Evolutionary conservation across 2,888 invertebrate genomes (phyloP).

Genomic region (Luffia ferchaultella): DNA sequence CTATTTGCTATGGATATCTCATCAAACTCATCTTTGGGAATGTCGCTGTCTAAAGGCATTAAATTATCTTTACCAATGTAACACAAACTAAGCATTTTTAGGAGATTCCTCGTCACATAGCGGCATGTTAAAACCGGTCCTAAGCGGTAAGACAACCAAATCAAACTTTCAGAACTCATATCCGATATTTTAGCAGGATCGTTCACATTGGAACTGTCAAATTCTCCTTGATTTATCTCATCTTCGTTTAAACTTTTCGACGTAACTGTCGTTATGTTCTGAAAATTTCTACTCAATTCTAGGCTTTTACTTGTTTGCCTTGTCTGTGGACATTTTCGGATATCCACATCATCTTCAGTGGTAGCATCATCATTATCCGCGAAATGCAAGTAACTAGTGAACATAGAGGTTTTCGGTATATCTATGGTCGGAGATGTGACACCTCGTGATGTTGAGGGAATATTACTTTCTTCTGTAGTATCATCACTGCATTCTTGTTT

Average conservation of each 20-base stretch:
- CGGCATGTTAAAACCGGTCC: constrained; percentile 95
- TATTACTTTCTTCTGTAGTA: constrained; percentile 19
- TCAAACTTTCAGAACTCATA: constrained; percentile 86
- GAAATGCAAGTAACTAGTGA: constrained; percentile 57
- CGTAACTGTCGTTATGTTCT: constrained; percentile 17
- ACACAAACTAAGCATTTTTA: constrained; percentile 93
- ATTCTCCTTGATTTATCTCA: constrained; percentile 15
- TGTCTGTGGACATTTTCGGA: constrained; percentile 21
- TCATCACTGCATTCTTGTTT: not conserved
- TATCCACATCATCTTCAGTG: constrained; percentile 24
- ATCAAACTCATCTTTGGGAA: constrained; percentile 54
- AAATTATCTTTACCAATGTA: constrained; percentile 87
- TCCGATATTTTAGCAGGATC: constrained; percentile 75
- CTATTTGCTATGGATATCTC: constrained; percentile 72
- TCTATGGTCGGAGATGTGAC: constrained; percentile 74
- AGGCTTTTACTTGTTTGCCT: constrained; percentile 27
- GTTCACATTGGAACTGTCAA: not conserved
- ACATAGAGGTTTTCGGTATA: constrained; percentile 64
- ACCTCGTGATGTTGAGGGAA: constrained; percentile 22
- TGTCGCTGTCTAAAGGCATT: constrained; percentile 45
- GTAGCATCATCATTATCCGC: constrained; percentile 31
- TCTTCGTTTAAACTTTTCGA: constrained; percentile 27
- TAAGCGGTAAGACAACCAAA: constrained; percentile 92
- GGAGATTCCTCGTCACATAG: constrained; percentile 87
- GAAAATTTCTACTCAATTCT: constrained; percentile 24